Evolutionary conservation across 2,888 invertebrate genomes (phyloP).

Genomic region (Synergus laeviventris): DNA sequence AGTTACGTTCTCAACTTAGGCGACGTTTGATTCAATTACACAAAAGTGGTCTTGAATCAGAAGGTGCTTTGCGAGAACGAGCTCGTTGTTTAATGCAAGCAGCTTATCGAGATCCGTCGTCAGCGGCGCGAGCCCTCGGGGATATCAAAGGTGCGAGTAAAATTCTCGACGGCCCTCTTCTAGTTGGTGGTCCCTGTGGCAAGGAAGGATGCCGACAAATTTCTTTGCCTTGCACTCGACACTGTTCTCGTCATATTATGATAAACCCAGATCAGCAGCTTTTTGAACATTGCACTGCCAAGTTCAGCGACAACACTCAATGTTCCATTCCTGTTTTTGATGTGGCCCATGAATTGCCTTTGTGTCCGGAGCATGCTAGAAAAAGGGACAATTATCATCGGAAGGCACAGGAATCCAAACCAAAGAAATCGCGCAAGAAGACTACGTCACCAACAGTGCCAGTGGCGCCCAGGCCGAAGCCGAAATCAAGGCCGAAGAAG

Average conservation of each 20-base stretch:
- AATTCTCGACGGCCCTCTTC: slow-evolving; percentile 63
- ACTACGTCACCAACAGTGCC: slow-evolving; percentile 79
- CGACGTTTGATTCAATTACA: slow-evolving; percentile 77
- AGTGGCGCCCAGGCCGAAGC: slow-evolving; percentile 76
- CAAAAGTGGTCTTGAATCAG: slow-evolving; percentile 68
- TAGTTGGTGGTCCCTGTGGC: slow-evolving; percentile 70
- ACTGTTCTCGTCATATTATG: slow-evolving; percentile 91
- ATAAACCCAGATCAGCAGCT: slow-evolving; percentile 89
- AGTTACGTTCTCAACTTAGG: slow-evolving; percentile 75
- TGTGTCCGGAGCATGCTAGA: slow-evolving; percentile 91
- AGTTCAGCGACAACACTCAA: slow-evolving; percentile 87
- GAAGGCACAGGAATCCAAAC: slow-evolving; percentile 85
- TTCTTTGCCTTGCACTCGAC: slow-evolving; percentile 87
- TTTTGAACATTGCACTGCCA: slow-evolving; percentile 88
- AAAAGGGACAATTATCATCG: slow-evolving; percentile 91
- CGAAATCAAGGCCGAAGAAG: slow-evolving; percentile 72
- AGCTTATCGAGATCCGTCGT: slow-evolving; percentile 63
- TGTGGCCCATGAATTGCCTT: slow-evolving; percentile 87
- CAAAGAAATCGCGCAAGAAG: slow-evolving; percentile 83
- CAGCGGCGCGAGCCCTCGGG: slow-evolving; percentile 62
- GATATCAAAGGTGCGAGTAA: slow-evolving; percentile 58
- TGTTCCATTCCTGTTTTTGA: slow-evolving; percentile 89
- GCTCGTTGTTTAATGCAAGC: slow-evolving; percentile 65
- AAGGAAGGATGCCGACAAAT: slow-evolving; percentile 73
- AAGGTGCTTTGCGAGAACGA: slow-evolving; percentile 63